Evolutionary conservation across 2,888 invertebrate genomes (phyloP).

Genomic region (Cryptus viduatorius): DNA sequence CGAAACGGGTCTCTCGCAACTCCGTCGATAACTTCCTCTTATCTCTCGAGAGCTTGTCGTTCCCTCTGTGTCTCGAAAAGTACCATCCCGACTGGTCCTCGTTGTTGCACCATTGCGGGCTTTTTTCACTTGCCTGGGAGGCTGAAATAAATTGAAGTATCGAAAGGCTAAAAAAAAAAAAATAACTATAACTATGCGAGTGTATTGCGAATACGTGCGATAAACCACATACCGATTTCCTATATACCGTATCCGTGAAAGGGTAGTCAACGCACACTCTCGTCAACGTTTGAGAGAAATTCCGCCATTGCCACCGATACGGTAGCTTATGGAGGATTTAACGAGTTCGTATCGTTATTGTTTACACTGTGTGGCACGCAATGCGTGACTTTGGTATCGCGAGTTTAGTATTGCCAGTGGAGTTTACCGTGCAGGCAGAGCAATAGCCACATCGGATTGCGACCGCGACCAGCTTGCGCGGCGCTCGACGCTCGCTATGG

Average conservation of each 20-base stretch:
- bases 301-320: not conserved
- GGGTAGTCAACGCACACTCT: not conserved
- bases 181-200: not conserved
- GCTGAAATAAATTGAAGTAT: not conserved
- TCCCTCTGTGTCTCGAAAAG: not conserved
- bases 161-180: not conserved
- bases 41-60: constrained; percentile 43
- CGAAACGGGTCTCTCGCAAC: constrained; percentile 43
- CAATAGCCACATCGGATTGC: not conserved
- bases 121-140: constrained; percentile 1
- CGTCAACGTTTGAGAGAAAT: constrained; percentile 38
- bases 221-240: no score
- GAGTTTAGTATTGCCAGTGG: not conserved
- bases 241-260: not conserved
- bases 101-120: not conserved
- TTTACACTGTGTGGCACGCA: constrained; percentile 47
- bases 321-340: constrained; percentile 26
- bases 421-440: not conserved
- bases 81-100: not conserved
- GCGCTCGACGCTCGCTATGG: constrained; percentile 4
- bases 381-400: constrained; percentile 48
- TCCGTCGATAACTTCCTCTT: constrained; percentile 64
- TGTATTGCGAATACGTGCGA: not conserved
- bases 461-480: not conserved
- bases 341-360: constrained; percentile 56